A percentile compares a stretch with the other conserved stretches of the same genome.
Evolutionary conservation across 2,113 vertebrate species (phyloP).

Genomic region (Melanerpes aurifrons): DNA sequence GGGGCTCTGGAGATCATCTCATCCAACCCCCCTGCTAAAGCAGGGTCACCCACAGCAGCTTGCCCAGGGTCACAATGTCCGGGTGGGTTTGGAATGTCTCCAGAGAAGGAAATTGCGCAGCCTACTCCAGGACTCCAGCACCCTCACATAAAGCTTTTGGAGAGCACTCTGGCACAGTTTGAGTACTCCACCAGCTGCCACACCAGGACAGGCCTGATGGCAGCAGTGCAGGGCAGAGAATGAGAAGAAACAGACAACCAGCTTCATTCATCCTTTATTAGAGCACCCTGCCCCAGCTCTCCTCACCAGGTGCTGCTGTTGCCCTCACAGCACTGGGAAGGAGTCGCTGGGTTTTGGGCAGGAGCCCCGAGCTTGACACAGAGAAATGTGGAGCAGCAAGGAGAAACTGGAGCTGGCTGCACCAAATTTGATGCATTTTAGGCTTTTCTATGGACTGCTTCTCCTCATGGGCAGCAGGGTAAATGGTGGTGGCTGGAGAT

Average conservation of each 20-base stretch:
- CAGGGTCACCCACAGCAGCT: no score
- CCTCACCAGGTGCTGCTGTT: not conserved
- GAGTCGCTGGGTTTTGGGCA: accelerated
- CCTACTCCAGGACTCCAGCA: no score
- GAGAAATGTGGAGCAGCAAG: accelerated
- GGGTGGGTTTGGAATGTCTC: no score
- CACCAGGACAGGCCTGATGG: not conserved
- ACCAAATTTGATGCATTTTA: not conserved
- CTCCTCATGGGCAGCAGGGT: not conserved
- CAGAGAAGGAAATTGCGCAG: no score
- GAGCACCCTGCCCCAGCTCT: accelerated
- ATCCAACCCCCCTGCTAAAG: no score
- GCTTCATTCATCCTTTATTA: not conserved
- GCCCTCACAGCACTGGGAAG: not conserved
- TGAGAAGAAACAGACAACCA: not conserved
- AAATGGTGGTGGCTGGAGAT: accelerated
- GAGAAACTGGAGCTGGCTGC: not conserved
- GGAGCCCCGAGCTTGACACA: not conserved
- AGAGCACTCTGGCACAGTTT: accelerated
- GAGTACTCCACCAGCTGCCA: accelerated
- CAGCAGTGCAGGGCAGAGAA: constrained; percentile 35
- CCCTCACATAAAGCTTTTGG: not conserved
- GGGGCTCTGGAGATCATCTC: no score
- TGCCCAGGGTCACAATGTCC: no score
- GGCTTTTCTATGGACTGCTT: accelerated